These are phyloP conservation scores for Trichomalopsis sarcophagae DNA, from an alignment of 1,140 invertebrate species.

Conservation along the genomic window DNA sequence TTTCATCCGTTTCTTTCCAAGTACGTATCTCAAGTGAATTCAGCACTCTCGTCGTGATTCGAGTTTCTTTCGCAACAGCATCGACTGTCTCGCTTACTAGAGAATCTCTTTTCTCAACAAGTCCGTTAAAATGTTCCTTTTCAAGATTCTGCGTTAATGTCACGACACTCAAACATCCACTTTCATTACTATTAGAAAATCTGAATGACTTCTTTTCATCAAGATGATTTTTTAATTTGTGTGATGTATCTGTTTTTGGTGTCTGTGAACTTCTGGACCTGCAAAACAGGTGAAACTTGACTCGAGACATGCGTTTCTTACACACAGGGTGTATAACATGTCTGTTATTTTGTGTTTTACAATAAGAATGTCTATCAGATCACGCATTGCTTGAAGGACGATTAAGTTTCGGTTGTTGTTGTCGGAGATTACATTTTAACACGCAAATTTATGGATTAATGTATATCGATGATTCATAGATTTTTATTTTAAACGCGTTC, in stretches of 20 bases:
- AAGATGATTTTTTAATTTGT: constrained; percentile 52
- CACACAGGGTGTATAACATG: not conserved
- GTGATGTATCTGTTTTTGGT: constrained; percentile 63
- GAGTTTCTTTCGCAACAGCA: not conserved
- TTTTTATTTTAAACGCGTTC: not conserved
- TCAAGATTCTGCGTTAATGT: not conserved
- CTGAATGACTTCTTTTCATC: not conserved
- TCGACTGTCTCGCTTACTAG: not conserved
- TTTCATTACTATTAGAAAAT: not conserved
- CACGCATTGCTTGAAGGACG: not conserved
- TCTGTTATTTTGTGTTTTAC: not conserved
- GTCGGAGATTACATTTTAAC: not conserved
- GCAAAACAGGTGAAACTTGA: constrained; percentile 70
- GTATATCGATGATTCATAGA: not conserved
- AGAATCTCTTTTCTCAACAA: constrained; percentile 14
- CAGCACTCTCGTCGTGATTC: no score
- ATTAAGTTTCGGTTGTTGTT: not conserved
- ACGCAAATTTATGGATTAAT: not conserved
- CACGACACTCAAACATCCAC: not conserved
- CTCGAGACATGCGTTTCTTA: constrained; percentile 54
- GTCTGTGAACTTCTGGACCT: constrained; percentile 65
- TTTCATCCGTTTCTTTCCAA: not conserved
- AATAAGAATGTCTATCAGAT: not conserved
- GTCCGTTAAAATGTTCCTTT: constrained; percentile 34
- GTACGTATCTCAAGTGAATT: no score